These are phyloP conservation scores for Spea multiplicata DNA, from an alignment of 2,113 vertebrate species.

Conservation along the genomic window DNA sequence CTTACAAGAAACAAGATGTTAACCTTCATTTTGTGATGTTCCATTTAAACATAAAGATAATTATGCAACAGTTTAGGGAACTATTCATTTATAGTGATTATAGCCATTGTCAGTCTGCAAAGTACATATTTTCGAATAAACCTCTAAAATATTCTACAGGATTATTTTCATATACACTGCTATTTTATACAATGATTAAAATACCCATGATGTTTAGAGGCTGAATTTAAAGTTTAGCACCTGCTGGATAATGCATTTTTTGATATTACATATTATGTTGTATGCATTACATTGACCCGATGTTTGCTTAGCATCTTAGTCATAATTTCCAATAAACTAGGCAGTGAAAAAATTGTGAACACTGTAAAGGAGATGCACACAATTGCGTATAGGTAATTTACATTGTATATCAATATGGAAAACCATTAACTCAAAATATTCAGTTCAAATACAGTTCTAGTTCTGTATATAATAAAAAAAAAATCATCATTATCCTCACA, in stretches of 20 bases:
- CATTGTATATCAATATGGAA: too few species aligned
- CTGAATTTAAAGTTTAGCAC: background rate
- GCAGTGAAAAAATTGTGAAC: background rate
- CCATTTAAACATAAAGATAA: too few species aligned
- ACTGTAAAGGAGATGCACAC: too few species aligned
- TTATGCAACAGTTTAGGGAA: too few species aligned
- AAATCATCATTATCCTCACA: background rate
- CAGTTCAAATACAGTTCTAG: background rate
- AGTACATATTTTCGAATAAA: slow-evolving; percentile 21
- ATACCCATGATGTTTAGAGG: background rate
- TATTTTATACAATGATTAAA: too few species aligned
- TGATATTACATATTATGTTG: background rate
- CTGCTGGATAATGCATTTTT: background rate
- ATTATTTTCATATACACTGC: background rate
- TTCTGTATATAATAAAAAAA: background rate
- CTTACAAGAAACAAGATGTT: too few species aligned
- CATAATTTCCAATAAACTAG: background rate
- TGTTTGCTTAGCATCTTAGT: background rate
- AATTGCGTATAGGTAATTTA: too few species aligned
- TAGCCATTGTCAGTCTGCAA: background rate
- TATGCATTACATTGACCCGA: background rate
- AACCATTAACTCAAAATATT: too few species aligned
- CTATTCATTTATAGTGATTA: too few species aligned
- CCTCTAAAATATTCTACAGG: slow-evolving; percentile 3
- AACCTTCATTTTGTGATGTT: too few species aligned